These are phyloP conservation scores for Criorhina ranunculi DNA, from an alignment of 2,888 invertebrate species.

Conservation along the genomic window DNA sequence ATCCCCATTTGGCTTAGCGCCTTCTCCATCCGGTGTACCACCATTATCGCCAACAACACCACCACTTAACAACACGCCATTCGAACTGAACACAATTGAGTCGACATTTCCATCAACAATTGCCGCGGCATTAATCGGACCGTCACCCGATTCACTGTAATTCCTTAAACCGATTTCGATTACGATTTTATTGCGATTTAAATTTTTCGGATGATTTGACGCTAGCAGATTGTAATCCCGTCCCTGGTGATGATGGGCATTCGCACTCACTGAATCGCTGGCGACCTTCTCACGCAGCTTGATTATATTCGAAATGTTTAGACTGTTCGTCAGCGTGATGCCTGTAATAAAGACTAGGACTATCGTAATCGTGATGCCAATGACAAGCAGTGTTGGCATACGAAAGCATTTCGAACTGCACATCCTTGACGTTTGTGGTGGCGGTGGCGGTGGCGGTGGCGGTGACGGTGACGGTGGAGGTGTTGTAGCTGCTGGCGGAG, in stretches of 20 bases:
- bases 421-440: conserved; percentile 79
- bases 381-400: conserved; percentile 84
- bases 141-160: conserved; percentile 76
- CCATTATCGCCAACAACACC: conserved; percentile 15
- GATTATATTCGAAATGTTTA: conserved; percentile 83
- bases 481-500: conserved; percentile 13
- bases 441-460: conserved; percentile 21
- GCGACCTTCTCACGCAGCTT: conserved; percentile 83
- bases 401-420: conserved; percentile 84
- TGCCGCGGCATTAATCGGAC: conserved; percentile 78
- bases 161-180: conserved; percentile 82
- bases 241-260: conserved; percentile 82
- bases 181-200: conserved; percentile 82
- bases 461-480: conserved; percentile 11
- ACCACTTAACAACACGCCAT: conserved; percentile 55
- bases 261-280: conserved; percentile 83
- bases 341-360: conserved; percentile 86
- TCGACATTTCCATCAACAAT: conserved; percentile 82
- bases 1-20: background rate
- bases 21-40: background rate
- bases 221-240: conserved; percentile 83
- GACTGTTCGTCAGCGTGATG: conserved; percentile 85
- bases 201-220: conserved; percentile 82
- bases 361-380: conserved; percentile 85
- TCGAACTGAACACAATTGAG: conserved; percentile 81